Conservation (phyloP, 2,113 vertebrate genomes). For the Pseudopipra pipra region DNA sequence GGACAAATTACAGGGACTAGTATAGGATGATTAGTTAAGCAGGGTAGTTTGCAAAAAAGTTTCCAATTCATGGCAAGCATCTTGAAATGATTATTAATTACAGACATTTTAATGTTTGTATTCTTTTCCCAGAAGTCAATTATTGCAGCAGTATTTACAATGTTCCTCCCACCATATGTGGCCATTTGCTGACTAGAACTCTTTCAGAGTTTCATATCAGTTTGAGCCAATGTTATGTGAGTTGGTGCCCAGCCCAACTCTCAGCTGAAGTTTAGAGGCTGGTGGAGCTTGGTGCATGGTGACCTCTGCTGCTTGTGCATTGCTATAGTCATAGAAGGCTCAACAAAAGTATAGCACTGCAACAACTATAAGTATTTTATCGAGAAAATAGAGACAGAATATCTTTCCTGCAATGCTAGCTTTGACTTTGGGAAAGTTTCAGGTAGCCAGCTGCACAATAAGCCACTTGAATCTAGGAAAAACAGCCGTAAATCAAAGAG, state of each 20-base stretch:
- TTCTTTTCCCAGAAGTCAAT: conserved; percentile 7
- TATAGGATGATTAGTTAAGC: conserved; percentile 16
- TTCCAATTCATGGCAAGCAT: conserved; percentile 42
- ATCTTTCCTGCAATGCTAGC: background rate
- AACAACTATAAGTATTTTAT: background rate
- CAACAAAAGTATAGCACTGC: background rate
- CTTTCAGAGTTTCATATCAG: background rate
- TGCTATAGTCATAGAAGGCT: background rate
- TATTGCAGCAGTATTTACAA: conserved; percentile 5
- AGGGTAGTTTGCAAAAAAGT: conserved; percentile 43
- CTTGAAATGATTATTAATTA: conserved; percentile 66
- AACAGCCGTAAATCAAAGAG: background rate
- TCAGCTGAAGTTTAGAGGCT: background rate
- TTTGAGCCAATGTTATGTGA: background rate
- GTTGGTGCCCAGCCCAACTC: background rate
- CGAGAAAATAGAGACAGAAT: background rate
- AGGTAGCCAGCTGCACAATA: background rate
- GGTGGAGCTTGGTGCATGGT: conserved; percentile 26
- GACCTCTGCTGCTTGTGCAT: conserved; percentile 65
- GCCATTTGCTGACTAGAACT: conserved; percentile 39
- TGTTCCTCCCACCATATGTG: background rate
- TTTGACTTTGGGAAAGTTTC: background rate
- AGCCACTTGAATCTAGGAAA: background rate
- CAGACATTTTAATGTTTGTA: conserved; percentile 35
- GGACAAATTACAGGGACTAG: background rate